Evolutionary conservation across 2,888 invertebrate genomes (phyloP), one percentile per base, ranked within the genome.

Genomic region (Eupithecia inturbata): DNA sequence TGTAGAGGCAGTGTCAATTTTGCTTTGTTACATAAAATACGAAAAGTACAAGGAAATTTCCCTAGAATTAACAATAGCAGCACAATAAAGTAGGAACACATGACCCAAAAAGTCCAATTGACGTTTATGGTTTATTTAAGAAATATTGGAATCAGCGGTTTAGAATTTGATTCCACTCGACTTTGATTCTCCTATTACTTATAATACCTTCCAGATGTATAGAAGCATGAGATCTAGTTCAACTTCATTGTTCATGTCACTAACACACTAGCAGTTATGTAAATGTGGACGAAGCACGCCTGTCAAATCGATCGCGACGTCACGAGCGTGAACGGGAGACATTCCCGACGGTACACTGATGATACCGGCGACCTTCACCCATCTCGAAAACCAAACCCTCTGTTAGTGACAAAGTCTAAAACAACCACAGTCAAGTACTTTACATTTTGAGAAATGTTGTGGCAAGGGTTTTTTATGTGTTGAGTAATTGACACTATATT

Each of bases 291-390:
- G 45, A 14, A 71, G 72, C 70, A 67, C 64, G 75, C 68, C 75
- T 72, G 75, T 70, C 72, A 72, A 75, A 75, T 75, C 75, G 75
- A 75, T 75, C 72, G 68, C 63, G 68, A 57, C 72, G 64, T 64
- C 72, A 72, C 75, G 75, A 72, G 45, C 72, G 57, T 57, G 70
- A 57, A 67, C 71, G 45, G 70, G 70, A 75, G 70, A 70, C 71
- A 72, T 57, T 75, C 67, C 70, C 36, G 72, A 64, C 66, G 33
- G 14, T 33, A 71, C 70, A 26, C 41, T 39, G 70, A 64, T 60
- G 67, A 62, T 53, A 68, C 33, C n/a, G 45, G 45, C 36, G 57
- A 71, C 71, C 68, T 73, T 73, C 67, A 73, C 66, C 67, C 62
- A 62, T 60, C 31, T 57, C 36, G 53, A 22, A 49, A 28, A 66